Evolutionary conservation across 2,113 vertebrate genomes (phyloP).

Genomic region (Nerophis ophidion): DNA sequence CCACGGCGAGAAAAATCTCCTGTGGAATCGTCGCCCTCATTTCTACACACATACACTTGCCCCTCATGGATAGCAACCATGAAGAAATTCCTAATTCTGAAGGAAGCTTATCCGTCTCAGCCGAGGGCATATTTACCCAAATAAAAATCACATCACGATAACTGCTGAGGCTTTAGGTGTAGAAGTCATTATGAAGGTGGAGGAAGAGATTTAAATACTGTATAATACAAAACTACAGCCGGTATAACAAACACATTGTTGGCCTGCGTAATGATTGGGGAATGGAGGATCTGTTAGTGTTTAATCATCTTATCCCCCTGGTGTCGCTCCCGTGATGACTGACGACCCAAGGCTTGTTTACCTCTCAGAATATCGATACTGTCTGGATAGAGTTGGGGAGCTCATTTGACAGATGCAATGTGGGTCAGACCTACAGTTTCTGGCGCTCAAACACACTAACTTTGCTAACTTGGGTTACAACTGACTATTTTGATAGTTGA

Average conservation of each 20-base stretch:
- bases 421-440: background rate
- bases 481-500: no score
- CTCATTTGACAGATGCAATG: background rate
- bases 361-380: conserved; percentile 39
- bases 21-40: conserved; percentile 25
- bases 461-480: no score
- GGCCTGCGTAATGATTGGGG: no score
- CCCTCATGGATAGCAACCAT: background rate
- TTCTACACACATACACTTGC: conserved; percentile 11
- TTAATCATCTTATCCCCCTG: conserved; percentile 55
- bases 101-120: conserved; percentile 7
- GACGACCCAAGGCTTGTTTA: conserved; percentile 48
- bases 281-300: no score
- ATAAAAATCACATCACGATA: conserved; percentile 16
- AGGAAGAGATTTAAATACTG: background rate
- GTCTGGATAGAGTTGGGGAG: conserved; percentile 38
- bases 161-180: background rate
- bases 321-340: conserved; percentile 39
- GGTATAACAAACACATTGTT: background rate
- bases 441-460: no score
- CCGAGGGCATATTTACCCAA: conserved; percentile 16
- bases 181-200: background rate
- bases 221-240: background rate
- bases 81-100: conserved; percentile 3
- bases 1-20: background rate